Percentiles rank a stretch among this genome's conserved stretches.
These are phyloP conservation scores for Melanostoma mellinum DNA, from an alignment of 2,888 invertebrate species.

Conservation along the genomic window DNA sequence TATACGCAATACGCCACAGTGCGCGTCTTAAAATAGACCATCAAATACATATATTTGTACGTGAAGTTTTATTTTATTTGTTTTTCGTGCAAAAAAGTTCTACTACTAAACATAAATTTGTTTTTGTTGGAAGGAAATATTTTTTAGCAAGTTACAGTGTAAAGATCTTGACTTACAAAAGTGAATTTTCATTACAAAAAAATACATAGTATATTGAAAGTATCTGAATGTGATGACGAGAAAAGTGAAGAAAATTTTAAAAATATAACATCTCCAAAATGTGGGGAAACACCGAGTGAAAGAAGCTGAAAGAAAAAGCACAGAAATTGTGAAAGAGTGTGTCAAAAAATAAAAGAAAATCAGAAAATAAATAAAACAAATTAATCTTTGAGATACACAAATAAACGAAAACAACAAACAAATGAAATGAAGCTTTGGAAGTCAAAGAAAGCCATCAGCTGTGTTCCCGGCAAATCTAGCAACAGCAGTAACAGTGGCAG, in stretches of 20 bases:
- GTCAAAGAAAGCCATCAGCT: conserved; percentile 81
- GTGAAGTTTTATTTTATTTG: conserved; percentile 40
- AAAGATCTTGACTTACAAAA: background rate
- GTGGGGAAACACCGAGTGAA: conserved; percentile 68
- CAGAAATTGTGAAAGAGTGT: conserved; percentile 62
- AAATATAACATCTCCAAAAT: conserved; percentile 69
- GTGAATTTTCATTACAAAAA: conserved; percentile 9
- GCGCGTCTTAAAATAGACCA: conserved; percentile 68
- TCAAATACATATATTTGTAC: conserved; percentile 47
- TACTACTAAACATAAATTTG: conserved; percentile 24
- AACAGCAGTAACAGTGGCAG: conserved; percentile 67
- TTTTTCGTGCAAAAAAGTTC: conserved; percentile 53
- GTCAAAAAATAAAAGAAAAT: conserved; percentile 44
- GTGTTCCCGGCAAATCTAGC: conserved; percentile 80
- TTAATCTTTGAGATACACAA: conserved; percentile 46
- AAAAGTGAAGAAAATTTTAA: conserved; percentile 58
- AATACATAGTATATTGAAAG: conserved; percentile 25
- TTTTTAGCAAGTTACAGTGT: conserved; percentile 4
- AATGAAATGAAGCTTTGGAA: conserved; percentile 81
- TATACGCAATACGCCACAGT: conserved; percentile 59
- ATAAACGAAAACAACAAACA: conserved; percentile 6
- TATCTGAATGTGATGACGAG: conserved; percentile 51
- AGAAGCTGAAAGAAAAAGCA: conserved; percentile 23
- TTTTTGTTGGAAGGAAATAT: conserved; percentile 18
- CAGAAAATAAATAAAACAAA: conserved; percentile 29